Percentiles rank a stretch among this genome's conserved stretches.
These are phyloP conservation scores for Varroa destructor DNA, from an alignment of 1,140 invertebrate species.

Conservation along the genomic window DNA sequence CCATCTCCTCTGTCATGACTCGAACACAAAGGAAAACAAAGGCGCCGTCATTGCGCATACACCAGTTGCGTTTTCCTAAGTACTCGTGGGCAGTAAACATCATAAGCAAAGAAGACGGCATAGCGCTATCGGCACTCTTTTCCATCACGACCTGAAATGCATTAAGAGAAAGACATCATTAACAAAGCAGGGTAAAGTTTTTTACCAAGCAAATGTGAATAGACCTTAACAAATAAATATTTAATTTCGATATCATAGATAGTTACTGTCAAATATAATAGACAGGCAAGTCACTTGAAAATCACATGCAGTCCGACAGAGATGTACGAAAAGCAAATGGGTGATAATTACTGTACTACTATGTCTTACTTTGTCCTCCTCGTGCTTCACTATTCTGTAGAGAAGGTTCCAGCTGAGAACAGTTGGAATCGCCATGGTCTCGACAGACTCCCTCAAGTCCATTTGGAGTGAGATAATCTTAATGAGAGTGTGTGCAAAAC, in stretches of 20 bases:
- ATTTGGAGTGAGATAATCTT: slow-evolving; percentile 55
- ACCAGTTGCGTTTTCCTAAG: slow-evolving; percentile 60
- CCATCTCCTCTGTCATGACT: slow-evolving; percentile 49
- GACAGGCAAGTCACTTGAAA: not conserved
- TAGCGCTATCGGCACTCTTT: slow-evolving; percentile 28
- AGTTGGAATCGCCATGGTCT: slow-evolving; percentile 54
- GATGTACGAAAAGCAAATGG: slow-evolving; percentile 1
- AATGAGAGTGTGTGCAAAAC: slow-evolving; percentile 60
- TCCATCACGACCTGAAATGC: slow-evolving; percentile 1
- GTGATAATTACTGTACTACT: slow-evolving; percentile 30
- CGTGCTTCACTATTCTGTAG: slow-evolving; percentile 53
- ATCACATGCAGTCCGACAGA: slow-evolving; percentile 5
- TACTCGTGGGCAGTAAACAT: slow-evolving; percentile 72
- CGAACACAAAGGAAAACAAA: slow-evolving; percentile 63
- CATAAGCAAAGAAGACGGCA: slow-evolving; percentile 58
- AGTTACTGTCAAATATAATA: slow-evolving; percentile 1
- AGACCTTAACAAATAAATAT: too few relatives aligned
- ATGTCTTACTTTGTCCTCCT: slow-evolving; percentile 31
- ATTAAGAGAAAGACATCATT: too few relatives aligned
- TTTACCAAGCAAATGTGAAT: too few relatives aligned
- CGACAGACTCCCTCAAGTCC: slow-evolving; percentile 50
- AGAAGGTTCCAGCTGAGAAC: slow-evolving; percentile 68
- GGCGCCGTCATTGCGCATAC: slow-evolving; percentile 57
- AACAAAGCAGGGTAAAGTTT: slow-evolving; percentile 27
- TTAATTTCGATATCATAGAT: too few relatives aligned